Base-by-base conservation (phyloP, 2,797 vertebrate species). In the Eulemur mongoz region DNA sequence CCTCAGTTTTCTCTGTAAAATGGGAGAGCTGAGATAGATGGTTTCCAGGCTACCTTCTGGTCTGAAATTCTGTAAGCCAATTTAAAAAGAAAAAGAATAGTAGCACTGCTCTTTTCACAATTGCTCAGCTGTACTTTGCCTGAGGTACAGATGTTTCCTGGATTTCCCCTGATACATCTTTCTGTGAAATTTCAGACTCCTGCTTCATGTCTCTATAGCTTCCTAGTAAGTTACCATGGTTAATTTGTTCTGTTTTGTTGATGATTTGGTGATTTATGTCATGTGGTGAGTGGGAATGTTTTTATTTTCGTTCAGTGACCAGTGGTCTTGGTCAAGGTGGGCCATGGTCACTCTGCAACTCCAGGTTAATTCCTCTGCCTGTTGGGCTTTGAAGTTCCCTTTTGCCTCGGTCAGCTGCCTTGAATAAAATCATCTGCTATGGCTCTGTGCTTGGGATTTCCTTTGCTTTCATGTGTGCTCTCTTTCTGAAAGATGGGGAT, bases 381-480 rank as follows among this genome's bases (percentile, higher is more conserved):
- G 15, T 61, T 92, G 82, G 93, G 61, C 96, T 97, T 97, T 98
- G 97, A 96, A 91, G 82, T 94, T 70, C 85, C 54, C 50, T 97
- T 91, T 90, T 89, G 93, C 91, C 10, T 97, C 94, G 59, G 75
- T 70, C 78, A 96, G 86, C 84, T 69, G 96, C 97, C 98, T 95
- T 80, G 95, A 98, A 96, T 97, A 61, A 83, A 93, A 63, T 85
- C 97, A 96, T 96, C 96, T 91, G 89, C 96, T 91, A 89, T 97
- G 92, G 93, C 67, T 0, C 50, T 70, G 48, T 78, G 85, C 90
- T 0, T 94, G 94, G 97, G 97, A 65, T 81, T 97, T 94, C 95
- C 59, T 97, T 92, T 92, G 81, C 97, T 98, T 97, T 96, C 93
- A n/a, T 96, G 89, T 94, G 97, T 67, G 0, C 65, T 94, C 27